Evolutionary conservation across 1,140 invertebrate genomes (phyloP).

Genomic region (Drosophila mayri): DNA sequence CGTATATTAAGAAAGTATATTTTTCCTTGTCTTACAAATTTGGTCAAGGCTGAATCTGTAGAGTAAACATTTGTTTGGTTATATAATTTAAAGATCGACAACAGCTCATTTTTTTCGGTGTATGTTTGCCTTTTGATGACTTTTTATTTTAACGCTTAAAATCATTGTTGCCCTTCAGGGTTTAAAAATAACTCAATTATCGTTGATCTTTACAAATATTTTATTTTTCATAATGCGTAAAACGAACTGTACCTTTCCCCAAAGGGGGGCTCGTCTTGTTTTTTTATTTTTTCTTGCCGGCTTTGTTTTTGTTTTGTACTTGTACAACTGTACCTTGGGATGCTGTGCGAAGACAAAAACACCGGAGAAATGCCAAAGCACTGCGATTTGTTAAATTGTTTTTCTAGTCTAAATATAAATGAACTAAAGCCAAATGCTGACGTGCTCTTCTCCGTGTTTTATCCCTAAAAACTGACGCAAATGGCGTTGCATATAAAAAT

Average conservation of each 20-base stretch:
- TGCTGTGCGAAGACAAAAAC: conserved; percentile 37
- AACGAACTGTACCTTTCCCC: conserved; percentile 23
- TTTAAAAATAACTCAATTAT: conserved; percentile 1
- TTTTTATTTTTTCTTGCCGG: conserved; percentile 12
- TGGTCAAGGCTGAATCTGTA: not conserved
- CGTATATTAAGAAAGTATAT: not conserved
- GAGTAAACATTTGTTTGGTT: too few relatives aligned
- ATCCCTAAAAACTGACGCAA: conserved; percentile 53
- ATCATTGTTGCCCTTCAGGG: conserved; percentile 12
- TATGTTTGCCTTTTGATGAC: not conserved
- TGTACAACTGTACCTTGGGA: conserved; percentile 68
- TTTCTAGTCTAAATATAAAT: conserved; percentile 71
- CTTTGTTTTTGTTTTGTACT: conserved; percentile 38
- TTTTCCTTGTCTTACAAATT: not conserved
- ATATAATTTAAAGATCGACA: not conserved
- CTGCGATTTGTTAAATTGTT: conserved; percentile 68
- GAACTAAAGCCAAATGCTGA: conserved; percentile 61
- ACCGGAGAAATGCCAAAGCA: conserved; percentile 37
- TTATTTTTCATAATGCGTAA: conserved; percentile 5
- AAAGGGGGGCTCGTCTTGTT: conserved; percentile 59
- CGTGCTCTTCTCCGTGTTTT: conserved; percentile 46
- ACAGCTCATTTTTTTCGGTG: not conserved
- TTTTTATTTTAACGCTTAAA: not conserved
- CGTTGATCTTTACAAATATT: conserved; percentile 4
- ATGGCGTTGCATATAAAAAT: conserved; percentile 34